Percentiles rank a stretch among this genome's conserved stretches.
phyloP scores from a whole-genome alignment of 1,140 invertebrate genomes.

The Drosophila triauraria region DNA sequence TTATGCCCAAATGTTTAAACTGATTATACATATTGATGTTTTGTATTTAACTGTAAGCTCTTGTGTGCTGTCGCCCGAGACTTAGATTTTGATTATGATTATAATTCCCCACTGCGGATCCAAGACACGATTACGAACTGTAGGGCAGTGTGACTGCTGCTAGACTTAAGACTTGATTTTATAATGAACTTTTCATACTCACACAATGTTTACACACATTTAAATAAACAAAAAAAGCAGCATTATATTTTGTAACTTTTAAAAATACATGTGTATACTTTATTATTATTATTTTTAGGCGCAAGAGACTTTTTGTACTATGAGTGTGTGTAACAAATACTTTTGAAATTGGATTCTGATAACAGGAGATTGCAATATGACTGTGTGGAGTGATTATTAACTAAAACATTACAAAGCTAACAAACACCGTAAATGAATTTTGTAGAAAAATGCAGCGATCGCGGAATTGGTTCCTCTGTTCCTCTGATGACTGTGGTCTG shows the following conservation, averaged over 20 bases:
- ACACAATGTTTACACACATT: constrained; percentile 49
- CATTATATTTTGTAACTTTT: constrained; percentile 50
- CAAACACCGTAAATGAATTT: constrained; percentile 42
- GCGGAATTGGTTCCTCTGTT: constrained; percentile 46
- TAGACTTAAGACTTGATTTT: constrained; percentile 63
- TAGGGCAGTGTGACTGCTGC: constrained; percentile 68
- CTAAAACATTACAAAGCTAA: constrained; percentile 27
- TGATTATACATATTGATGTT: constrained; percentile 32
- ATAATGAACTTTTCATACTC: constrained; percentile 41
- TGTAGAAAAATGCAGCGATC: constrained; percentile 54
- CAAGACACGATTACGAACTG: constrained; percentile 52
- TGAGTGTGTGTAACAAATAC: constrained; percentile 54
- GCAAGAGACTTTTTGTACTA: constrained; percentile 70
- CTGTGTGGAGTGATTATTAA: constrained; percentile 39
- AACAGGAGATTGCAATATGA: constrained; percentile 61
- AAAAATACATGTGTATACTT: constrained; percentile 50
- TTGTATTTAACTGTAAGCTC: constrained; percentile 38
- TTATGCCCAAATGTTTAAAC: constrained; percentile 52
- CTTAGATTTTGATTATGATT: constrained; percentile 25
- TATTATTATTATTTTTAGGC: constrained; percentile 53
- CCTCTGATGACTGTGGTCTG: constrained; percentile 25
- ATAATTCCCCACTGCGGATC: constrained; percentile 31
- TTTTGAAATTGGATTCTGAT: constrained; percentile 43
- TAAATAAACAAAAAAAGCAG: constrained; percentile 72
- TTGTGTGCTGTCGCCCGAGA: constrained; percentile 18